These are phyloP conservation scores for Aricia artaxerxes DNA, from an alignment of 2,888 invertebrate species.

Conservation along the genomic window DNA sequence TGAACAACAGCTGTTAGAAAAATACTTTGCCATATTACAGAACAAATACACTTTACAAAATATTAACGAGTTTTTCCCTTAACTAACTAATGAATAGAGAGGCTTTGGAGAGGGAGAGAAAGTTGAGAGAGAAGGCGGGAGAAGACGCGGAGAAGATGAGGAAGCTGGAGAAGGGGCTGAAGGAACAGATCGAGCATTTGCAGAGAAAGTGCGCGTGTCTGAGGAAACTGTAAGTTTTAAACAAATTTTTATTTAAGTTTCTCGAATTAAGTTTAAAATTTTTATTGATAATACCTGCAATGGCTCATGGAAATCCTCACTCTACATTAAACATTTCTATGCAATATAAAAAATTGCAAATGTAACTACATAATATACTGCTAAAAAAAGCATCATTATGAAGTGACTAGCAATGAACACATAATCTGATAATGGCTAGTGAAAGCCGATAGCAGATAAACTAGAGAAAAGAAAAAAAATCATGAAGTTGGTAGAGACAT, in stretches of 20 bases:
- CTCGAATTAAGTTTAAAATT: not conserved
- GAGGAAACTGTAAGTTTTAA: constrained; percentile 80
- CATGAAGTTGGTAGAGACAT: too few relatives aligned
- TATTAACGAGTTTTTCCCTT: constrained; percentile 55
- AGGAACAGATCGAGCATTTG: constrained; percentile 80
- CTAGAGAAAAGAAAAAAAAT: too few relatives aligned
- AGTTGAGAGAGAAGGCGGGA: constrained; percentile 62
- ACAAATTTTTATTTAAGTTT: not conserved
- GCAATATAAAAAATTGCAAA: too few relatives aligned
- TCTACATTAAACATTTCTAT: too few relatives aligned
- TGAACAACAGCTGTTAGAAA: not conserved
- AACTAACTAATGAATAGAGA: constrained; percentile 59
- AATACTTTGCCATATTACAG: not conserved
- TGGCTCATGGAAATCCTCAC: too few relatives aligned
- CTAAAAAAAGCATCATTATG: too few relatives aligned
- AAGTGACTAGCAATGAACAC: too few relatives aligned
- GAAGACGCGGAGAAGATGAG: constrained; percentile 67
- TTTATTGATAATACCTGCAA: too few relatives aligned
- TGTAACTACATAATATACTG: too few relatives aligned
- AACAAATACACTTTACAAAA: constrained; percentile 35
- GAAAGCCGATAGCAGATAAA: too few relatives aligned
- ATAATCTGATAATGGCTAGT: too few relatives aligned
- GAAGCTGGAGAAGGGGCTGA: constrained; percentile 71
- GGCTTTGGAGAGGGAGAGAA: constrained; percentile 70
- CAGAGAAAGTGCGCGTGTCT: constrained; percentile 82